Evolutionary conservation across 2,888 invertebrate genomes (phyloP).

Genomic region (Julus scandinavius): DNA sequence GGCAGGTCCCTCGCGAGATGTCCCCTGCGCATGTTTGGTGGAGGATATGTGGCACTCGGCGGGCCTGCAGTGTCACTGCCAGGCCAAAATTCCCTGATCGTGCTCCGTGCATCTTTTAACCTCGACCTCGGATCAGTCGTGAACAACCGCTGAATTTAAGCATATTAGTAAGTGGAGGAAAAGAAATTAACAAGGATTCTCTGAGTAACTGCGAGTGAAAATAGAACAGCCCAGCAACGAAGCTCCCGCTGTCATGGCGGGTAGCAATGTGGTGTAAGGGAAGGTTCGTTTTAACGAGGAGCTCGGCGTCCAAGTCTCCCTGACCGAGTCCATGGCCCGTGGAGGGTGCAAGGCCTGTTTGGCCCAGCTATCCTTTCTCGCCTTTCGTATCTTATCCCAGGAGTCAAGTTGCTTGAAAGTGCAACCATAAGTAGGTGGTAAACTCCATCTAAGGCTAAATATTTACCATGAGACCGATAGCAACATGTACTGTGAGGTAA

Average conservation of each 20-base stretch:
- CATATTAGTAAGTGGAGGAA: no score
- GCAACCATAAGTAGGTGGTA: constrained; percentile 74
- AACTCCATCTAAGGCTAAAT: constrained; percentile 65
- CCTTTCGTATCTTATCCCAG: constrained; percentile 64
- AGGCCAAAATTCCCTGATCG: no score
- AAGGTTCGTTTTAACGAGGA: constrained; percentile 60
- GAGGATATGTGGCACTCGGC: no score
- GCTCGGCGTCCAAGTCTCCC: constrained; percentile 61
- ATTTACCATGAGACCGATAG: background rate
- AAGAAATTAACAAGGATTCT: no score
- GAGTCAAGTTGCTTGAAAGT: constrained; percentile 74
- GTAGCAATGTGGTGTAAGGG: constrained; percentile 72
- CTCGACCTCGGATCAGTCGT: no score
- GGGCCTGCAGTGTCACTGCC: no score
- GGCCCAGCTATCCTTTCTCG: constrained; percentile 59
- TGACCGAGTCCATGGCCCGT: constrained; percentile 63
- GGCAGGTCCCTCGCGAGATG: no score
- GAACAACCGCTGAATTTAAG: no score
- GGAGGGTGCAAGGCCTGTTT: constrained; percentile 67
- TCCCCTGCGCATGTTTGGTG: no score
- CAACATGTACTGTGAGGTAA: background rate
- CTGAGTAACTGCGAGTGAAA: no score
- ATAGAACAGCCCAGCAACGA: no score
- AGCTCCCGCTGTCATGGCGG: constrained; percentile 62
- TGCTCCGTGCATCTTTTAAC: no score